These are phyloP conservation scores for Festucalex cinctus DNA, from an alignment of 2,113 vertebrate species.

Conservation along the genomic window DNA sequence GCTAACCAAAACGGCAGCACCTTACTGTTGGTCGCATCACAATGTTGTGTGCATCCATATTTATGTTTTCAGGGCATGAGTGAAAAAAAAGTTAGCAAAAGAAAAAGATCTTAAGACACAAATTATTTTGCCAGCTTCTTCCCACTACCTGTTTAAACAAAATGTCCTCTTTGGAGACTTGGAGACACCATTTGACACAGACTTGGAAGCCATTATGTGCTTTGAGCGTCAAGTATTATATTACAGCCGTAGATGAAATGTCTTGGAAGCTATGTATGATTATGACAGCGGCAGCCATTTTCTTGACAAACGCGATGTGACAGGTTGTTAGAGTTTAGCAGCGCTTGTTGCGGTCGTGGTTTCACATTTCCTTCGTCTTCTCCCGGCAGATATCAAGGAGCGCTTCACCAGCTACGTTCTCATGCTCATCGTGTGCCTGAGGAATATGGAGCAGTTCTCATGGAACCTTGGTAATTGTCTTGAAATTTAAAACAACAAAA, in stretches of 20 bases:
- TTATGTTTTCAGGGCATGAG: no score
- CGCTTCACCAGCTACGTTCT: conserved; percentile 94
- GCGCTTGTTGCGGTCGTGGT: not conserved
- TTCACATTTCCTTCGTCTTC: not conserved
- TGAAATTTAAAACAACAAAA: no score
- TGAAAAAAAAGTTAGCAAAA: not conserved
- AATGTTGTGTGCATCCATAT: no score
- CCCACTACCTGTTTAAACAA: no score
- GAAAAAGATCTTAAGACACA: no score
- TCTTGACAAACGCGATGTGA: not conserved
- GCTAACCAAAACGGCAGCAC: no score
- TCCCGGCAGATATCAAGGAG: conserved; percentile 91
- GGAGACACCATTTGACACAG: no score
- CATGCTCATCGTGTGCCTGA: conserved; percentile 93
- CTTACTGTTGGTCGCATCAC: no score
- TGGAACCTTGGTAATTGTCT: conserved; percentile 88
- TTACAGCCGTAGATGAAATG: not conserved
- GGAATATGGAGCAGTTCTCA: conserved; percentile 99
- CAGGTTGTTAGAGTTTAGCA: not conserved
- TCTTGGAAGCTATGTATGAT: not conserved
- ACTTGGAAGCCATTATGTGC: not conserved
- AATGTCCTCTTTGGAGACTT: not conserved
- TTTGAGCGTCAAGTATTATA: not conserved
- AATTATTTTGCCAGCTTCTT: no score
- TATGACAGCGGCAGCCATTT: not conserved